These are phyloP conservation scores for Drosophila ercepeae DNA, from an alignment of 1,140 invertebrate species.

Conservation along the genomic window DNA sequence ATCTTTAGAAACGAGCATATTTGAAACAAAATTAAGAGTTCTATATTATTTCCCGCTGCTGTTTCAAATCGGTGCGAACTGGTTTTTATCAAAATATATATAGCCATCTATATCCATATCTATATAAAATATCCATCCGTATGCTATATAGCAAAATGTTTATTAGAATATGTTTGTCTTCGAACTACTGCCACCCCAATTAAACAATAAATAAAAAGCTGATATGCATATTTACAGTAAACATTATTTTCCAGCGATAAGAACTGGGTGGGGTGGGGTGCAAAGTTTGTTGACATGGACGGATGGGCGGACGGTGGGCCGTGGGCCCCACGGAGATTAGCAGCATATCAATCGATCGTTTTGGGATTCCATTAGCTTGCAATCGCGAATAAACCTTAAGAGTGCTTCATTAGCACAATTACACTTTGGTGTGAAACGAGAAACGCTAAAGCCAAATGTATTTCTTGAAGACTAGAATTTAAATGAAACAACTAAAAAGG, in stretches of 20 bases:
- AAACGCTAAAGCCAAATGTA: background rate
- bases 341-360: slow-evolving; percentile 28
- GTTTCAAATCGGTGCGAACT: slow-evolving; percentile 32
- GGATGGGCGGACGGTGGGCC: background rate
- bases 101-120: too few species aligned
- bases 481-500: slow-evolving; percentile 5
- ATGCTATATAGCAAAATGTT: slow-evolving; percentile 6
- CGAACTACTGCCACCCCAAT: slow-evolving; percentile 8
- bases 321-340: slow-evolving; percentile 36
- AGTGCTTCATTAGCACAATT: slow-evolving; percentile 41
- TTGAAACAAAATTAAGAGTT: too few species aligned
- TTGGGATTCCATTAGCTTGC: slow-evolving; percentile 21
- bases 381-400: slow-evolving; percentile 30
- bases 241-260: slow-evolving; percentile 23
- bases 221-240: slow-evolving; percentile 9
- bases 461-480: background rate
- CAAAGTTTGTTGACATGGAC: slow-evolving; percentile 58
- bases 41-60: background rate
- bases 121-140: slow-evolving; percentile 6
- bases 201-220: slow-evolving; percentile 27
- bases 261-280: slow-evolving; percentile 1
- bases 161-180: background rate
- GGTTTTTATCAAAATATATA: slow-evolving; percentile 23
- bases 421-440: slow-evolving; percentile 30
- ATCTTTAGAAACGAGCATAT: too few species aligned